phyloP scores from a whole-genome alignment of 92 coral and sea anemone genomes.

The Hydrozoanthus gracilis region DNA sequence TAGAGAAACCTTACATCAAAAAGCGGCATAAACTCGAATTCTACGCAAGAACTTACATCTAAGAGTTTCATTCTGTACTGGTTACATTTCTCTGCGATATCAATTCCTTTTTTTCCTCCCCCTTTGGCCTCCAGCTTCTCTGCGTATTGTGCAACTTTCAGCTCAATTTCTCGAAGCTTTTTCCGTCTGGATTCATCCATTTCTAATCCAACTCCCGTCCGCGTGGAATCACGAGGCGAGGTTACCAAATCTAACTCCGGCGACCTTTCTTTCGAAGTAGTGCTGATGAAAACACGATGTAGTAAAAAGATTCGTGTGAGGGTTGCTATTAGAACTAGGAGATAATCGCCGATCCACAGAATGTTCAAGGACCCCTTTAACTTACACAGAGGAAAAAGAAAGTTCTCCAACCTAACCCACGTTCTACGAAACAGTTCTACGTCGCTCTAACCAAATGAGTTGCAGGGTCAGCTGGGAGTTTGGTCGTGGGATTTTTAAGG shows the following conservation, averaged over 20 bases:
- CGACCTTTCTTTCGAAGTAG: slow-evolving; percentile 67
- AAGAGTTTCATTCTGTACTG: slow-evolving; percentile 86
- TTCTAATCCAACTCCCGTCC: slow-evolving; percentile 72
- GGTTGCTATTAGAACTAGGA: too few relatives aligned
- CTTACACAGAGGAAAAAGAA: too few relatives aligned
- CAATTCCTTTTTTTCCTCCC: slow-evolving; percentile 65
- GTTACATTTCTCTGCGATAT: slow-evolving; percentile 90
- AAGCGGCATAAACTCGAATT: too few relatives aligned
- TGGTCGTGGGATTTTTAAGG: too few relatives aligned
- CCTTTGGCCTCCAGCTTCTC: slow-evolving; percentile 98
- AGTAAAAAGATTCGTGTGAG: too few relatives aligned
- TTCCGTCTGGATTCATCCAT: slow-evolving; percentile 88
- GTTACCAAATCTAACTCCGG: slow-evolving; percentile 70
- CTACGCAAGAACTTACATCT: slow-evolving; percentile 65
- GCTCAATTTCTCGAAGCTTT: slow-evolving; percentile 95
- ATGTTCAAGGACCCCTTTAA: too few relatives aligned
- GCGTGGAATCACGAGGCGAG: slow-evolving; percentile 43
- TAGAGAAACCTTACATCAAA: too few relatives aligned
- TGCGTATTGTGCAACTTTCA: slow-evolving; percentile 94
- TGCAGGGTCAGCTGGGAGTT: too few relatives aligned
- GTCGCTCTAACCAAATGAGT: too few relatives aligned
- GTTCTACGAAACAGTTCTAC: too few relatives aligned
- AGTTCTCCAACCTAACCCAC: too few relatives aligned
- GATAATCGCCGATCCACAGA: too few relatives aligned
- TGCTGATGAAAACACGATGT: slow-evolving; percentile 15